Conservation (phyloP, 2,888 invertebrate genomes). For the Periphyllus acericola region DNA sequence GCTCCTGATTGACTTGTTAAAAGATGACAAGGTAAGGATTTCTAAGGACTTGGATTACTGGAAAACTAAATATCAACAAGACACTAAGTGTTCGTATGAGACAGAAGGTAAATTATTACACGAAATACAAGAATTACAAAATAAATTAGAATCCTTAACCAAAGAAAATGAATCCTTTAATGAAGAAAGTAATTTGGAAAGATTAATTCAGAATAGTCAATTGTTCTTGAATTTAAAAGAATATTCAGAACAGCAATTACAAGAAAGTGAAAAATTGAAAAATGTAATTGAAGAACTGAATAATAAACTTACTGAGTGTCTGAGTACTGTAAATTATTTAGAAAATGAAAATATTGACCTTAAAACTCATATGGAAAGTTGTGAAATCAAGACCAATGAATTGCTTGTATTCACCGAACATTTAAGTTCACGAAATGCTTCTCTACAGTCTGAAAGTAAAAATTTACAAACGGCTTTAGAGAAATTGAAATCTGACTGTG, state of each 20-base stretch:
- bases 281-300: conserved; percentile 22
- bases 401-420: conserved; percentile 43
- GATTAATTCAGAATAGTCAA: conserved; percentile 1
- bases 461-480: conserved; percentile 44
- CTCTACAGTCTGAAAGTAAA: conserved; percentile 38
- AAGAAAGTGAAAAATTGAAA: conserved; percentile 15
- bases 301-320: not conserved
- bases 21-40: conserved; percentile 31
- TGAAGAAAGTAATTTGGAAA: conserved; percentile 46
- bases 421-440: conserved; percentile 51
- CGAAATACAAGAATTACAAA: conserved; percentile 45
- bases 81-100: conserved; percentile 10
- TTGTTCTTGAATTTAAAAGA: conserved; percentile 32
- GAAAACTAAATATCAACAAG: conserved; percentile 43
- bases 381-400: conserved; percentile 51
- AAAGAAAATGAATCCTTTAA: conserved; percentile 49
- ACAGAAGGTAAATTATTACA: conserved; percentile 28
- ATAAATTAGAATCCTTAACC: conserved; percentile 26
- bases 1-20: conserved; percentile 3
- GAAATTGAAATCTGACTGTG: conserved; percentile 17
- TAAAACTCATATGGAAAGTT: conserved; percentile 41
- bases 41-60: conserved; percentile 46
- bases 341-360: conserved; percentile 56
- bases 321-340: not conserved
- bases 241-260: conserved; percentile 24